Percentiles rank a stretch among this genome's conserved stretches.
Evolutionary conservation across 1,140 invertebrate species (phyloP).

Genomic region (Aphelenchoides besseyi): DNA sequence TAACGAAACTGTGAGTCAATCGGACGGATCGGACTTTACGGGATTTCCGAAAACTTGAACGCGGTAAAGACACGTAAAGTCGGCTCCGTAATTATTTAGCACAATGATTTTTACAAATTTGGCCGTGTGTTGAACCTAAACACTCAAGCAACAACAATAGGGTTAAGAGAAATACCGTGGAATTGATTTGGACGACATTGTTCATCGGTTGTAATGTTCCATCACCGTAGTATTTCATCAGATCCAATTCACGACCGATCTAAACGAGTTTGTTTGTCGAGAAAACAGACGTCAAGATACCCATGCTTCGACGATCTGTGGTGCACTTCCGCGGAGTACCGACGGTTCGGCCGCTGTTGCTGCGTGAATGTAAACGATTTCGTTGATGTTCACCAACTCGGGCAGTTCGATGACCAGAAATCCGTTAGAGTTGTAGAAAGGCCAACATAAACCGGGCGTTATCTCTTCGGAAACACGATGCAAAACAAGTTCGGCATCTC

Average conservation of each 20-base stretch:
- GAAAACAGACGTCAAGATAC: background rate
- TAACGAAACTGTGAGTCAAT: background rate
- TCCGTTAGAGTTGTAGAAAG: background rate
- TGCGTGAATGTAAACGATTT: background rate
- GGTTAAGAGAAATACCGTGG: background rate
- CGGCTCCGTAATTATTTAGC: background rate
- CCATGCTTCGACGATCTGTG: background rate
- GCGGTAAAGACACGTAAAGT: conserved; percentile 7
- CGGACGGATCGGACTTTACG: background rate
- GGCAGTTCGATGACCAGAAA: background rate
- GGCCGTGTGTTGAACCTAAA: background rate
- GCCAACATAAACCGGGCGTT: conserved; percentile 6
- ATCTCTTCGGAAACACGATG: background rate
- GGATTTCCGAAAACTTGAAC: background rate
- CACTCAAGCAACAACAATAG: background rate
- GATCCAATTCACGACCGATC: background rate
- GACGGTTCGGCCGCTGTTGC: background rate
- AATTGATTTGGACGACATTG: background rate
- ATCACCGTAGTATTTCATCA: background rate
- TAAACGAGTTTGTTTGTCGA: conserved; percentile 9
- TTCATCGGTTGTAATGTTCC: background rate
- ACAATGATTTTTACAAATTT: conserved; percentile 4
- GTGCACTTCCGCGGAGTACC: background rate
- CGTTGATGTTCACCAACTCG: background rate
- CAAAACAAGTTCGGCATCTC: background rate